phyloP scores from a whole-genome alignment of 2,797 vertebrate genomes.

The Muscicapa striata region DNA sequence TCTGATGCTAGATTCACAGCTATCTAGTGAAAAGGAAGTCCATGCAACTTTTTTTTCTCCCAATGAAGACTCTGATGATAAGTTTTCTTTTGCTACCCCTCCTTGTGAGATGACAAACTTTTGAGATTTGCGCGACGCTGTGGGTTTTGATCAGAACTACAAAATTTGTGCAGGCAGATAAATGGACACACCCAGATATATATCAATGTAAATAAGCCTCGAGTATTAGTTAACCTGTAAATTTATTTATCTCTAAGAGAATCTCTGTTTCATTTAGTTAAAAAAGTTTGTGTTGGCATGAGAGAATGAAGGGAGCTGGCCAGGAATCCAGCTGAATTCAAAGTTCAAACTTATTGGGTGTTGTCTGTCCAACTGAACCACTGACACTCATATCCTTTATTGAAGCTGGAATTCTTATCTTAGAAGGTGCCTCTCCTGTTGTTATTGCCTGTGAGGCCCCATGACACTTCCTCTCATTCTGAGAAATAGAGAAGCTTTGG shows the following conservation, averaged over 20 bases:
- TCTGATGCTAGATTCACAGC: not conserved
- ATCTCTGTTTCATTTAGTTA: not conserved
- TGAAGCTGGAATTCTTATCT: not conserved
- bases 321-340: not conserved
- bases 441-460: not conserved
- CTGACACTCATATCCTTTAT: not conserved
- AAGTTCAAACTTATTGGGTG: not conserved
- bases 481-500: not conserved
- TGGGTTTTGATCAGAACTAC: not conserved
- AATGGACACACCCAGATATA: not conserved
- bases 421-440: not conserved
- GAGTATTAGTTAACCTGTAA: not conserved
- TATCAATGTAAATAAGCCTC: not conserved
- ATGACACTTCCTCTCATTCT: not conserved
- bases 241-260: not conserved
- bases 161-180: not conserved
- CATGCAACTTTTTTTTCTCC: not conserved
- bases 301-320: not conserved
- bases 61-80: not conserved
- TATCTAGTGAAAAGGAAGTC: not conserved
- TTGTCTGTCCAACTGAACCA: not conserved
- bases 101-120: rapidly evolving
- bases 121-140: not conserved
- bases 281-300: not conserved
- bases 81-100: not conserved